Conservation (phyloP, 2,888 invertebrate species). For the Scaptomyza cyrtandrae region DNA sequence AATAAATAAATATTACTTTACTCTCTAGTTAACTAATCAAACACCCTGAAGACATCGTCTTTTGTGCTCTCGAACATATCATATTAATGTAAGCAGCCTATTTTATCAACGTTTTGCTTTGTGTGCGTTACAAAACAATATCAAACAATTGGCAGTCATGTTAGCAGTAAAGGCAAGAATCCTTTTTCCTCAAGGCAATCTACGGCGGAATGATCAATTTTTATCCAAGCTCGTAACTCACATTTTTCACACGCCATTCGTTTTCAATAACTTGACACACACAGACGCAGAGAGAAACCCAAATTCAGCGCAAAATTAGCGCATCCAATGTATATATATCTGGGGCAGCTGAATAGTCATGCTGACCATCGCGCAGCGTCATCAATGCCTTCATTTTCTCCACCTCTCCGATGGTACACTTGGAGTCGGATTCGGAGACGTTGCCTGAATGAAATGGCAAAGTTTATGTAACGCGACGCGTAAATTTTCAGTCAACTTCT, state of each 20-base stretch:
- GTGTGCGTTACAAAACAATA: slow-evolving; percentile 20
- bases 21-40: neutral
- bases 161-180: slow-evolving; percentile 22
- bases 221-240: slow-evolving; percentile 55
- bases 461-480: slow-evolving; percentile 72
- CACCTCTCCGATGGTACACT: neutral
- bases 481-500: slow-evolving; percentile 65
- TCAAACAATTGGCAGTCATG: slow-evolving; percentile 46
- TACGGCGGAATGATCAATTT: slow-evolving; percentile 26
- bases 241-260: slow-evolving; percentile 79
- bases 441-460: slow-evolving; percentile 61
- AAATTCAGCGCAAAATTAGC: slow-evolving; percentile 63
- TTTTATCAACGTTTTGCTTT: slow-evolving; percentile 40
- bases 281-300: neutral
- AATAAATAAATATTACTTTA: no score
- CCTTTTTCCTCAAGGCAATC: slow-evolving; percentile 8
- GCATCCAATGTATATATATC: slow-evolving; percentile 29
- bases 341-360: slow-evolving; percentile 60
- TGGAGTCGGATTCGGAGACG: slow-evolving; percentile 13
- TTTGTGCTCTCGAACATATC: slow-evolving; percentile 10
- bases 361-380: slow-evolving; percentile 65
- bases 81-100: slow-evolving; percentile 18
- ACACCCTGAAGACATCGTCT: neutral
- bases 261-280: slow-evolving; percentile 69
- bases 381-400: slow-evolving; percentile 36